Evolutionary conservation across 2,797 vertebrate species (phyloP), one percentile per base, ranked within the genome.

Genomic region (Trachurus trachurus): DNA sequence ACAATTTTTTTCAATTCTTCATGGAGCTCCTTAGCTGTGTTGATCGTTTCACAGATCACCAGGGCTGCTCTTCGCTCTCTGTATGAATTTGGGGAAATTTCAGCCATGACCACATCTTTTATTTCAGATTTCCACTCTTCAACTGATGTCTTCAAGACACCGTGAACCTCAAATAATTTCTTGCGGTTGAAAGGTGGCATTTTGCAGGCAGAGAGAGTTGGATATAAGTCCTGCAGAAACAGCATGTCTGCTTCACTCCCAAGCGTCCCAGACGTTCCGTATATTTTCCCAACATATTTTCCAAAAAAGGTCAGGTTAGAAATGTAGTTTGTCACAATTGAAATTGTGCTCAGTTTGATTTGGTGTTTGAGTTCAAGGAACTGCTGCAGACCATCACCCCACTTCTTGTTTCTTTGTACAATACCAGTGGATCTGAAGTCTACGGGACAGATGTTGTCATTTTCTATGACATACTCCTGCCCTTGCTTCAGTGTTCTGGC

Each of bases 321-420:
- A 57, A 90, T 64, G 16, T 85, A 93, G 50, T 93, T 93, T 21
- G 88, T 92, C 40, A 93, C 87, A 42, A 63, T 42, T 63, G 83
- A 81, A 50, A 78, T 65, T 22, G 83, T 68, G 83, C 89, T 89
- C 31, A 91, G n/a, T 78, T 88, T 86, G 29, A 81, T 31, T 66
- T 86, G 66, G 40, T 92, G 89, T 53, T 81, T 88, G 40, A 94
- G 90, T 75, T 94, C 90, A 2, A 94, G 67, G 56, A 94, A 93
- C 74, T 94, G 92, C 56, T 94, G 40, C 4, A 42, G 40, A 13
- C 40, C 40, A 11, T 92, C 88, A 47, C 76, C 79, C 83, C 83
- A 85, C 63, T 85, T 88, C 78, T 90, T 42, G 54, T 71, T 92
- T 22, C 83, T 63, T 59, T 92, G 84, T 12, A 90, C 57, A 31